Evolutionary conservation across 2,888 invertebrate species (phyloP).

Genomic region (Nematopogon swammerdamellus): DNA sequence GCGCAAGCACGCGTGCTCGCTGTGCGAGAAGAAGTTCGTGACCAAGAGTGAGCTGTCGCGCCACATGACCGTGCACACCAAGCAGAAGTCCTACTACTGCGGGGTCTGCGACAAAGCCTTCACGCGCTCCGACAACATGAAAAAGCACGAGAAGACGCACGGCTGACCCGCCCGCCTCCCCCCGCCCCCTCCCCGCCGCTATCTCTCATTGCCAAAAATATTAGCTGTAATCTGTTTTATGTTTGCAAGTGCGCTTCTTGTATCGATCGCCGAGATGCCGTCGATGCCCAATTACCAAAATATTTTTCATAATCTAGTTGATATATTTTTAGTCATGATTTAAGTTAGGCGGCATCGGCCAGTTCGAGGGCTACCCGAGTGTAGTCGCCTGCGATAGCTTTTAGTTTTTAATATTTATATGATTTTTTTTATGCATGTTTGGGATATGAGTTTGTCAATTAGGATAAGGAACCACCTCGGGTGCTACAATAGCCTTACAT

Average conservation of each 20-base stretch:
- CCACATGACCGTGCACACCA: slow-evolving; percentile 53
- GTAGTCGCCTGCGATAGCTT: slow-evolving; percentile 40
- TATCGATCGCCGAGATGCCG: slow-evolving; percentile 19
- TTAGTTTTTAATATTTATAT: slow-evolving; percentile 34
- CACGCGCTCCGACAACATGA: slow-evolving; percentile 53
- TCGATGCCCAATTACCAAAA: slow-evolving; percentile 40
- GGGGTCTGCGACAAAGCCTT: slow-evolving; percentile 54
- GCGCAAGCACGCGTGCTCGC: slow-evolving; percentile 50
- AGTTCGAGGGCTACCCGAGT: slow-evolving; percentile 8
- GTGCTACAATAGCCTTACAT: slow-evolving; percentile 51
- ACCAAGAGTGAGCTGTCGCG: slow-evolving; percentile 55
- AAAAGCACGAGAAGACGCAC: slow-evolving; percentile 55
- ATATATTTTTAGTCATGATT: slow-evolving; percentile 45
- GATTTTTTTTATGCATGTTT: slow-evolving; percentile 37
- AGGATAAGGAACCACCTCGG: slow-evolving; percentile 36
- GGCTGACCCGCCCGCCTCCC: slow-evolving; percentile 21
- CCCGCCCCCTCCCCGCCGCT: background rate
- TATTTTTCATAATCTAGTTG: slow-evolving; percentile 43
- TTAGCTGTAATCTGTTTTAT: slow-evolving; percentile 32
- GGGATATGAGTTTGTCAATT: slow-evolving; percentile 28
- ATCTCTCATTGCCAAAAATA: slow-evolving; percentile 53
- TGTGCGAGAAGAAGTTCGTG: slow-evolving; percentile 54
- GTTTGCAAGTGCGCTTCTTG: slow-evolving; percentile 24
- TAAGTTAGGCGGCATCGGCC: slow-evolving; percentile 20
- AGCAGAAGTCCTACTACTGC: slow-evolving; percentile 52